Base-by-base conservation (phyloP, 2,888 invertebrate species). In the Patella caerulea region DNA sequence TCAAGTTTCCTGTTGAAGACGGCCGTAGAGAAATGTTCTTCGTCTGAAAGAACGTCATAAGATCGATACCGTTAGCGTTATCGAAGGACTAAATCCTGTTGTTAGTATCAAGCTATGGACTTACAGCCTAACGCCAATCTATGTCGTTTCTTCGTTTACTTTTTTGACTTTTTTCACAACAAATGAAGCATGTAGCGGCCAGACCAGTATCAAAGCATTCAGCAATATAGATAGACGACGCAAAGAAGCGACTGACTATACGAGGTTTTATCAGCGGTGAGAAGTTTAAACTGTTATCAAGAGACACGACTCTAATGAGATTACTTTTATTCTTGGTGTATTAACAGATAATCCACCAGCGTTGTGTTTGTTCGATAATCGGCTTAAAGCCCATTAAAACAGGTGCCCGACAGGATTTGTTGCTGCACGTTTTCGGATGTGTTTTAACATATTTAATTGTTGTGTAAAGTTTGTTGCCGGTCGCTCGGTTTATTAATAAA, bases 41-140 rank as follows among this genome's bases (percentile, higher is more conserved):
- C 65, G 65, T 65, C 65, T 65, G 65, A 65, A 65, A 24, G 19
- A 24, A 24, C 65, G 24, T 65, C 65, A 24, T 65, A 24, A 65
- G 65, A 65, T 65, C 65, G 65, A 65, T 65, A 65, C 24, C 19
- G 19, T 65, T 24, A 24, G 65, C 19, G 65, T 65, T 65, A 65
- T 65, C 65, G 24, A 24, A 24, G 65, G 65, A 65, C 65, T 65
- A 24, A 24, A 24, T n/a, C 24, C 65, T 65, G 19, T 65, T 65
- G 65, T 65, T 65, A 24, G 65, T 24, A 65, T 65, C 65, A 65
- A 65, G 24, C 65, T 65, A 65, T 65, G 65, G 65, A 65, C 65
- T 65, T 24, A 24, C 19, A 65, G 19, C 12, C 24, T 65, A 65
- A 65, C 65, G 24, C 19, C 19, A 65, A 65, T 65, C 65, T 65